These are phyloP conservation scores for Exaiptasia diaphana DNA, from an alignment of 64 coral and sea anemone genomes.

Conservation along the genomic window DNA sequence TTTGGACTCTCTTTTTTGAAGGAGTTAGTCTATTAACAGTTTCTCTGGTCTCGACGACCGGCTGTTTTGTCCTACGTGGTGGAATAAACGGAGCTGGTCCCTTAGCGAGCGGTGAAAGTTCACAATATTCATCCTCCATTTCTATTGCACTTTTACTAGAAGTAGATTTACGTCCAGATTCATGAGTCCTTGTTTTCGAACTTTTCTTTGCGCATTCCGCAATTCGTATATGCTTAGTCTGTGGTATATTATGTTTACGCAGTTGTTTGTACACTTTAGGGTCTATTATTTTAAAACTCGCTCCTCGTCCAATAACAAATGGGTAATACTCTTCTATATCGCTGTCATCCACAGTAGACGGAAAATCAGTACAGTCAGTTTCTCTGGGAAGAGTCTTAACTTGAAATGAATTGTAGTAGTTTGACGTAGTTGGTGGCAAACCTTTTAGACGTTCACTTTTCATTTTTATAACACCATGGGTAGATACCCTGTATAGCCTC, in stretches of 20 bases:
- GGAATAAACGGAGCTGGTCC: conserved; percentile 21
- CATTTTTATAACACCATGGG: not conserved
- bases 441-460: conserved; percentile 31
- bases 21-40: conserved; percentile 43
- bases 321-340: conserved; percentile 84
- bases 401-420: conserved; percentile 32
- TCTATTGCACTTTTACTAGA: conserved; percentile 31
- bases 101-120: conserved; percentile 88
- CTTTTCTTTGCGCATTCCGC: conserved; percentile 71
- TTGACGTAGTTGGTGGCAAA: conserved; percentile 31
- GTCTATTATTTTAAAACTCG: conserved; percentile 83
- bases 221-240: conserved; percentile 59
- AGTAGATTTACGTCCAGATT: conserved; percentile 1
- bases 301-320: conserved; percentile 82
- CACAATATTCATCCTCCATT: conserved; percentile 77
- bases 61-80: not conserved
- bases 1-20: conserved; percentile 58
- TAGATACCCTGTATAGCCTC: too few species aligned
- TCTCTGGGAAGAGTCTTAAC: conserved; percentile 39
- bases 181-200: conserved; percentile 28
- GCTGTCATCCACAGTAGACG: conserved; percentile 45
- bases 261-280: conserved; percentile 90
- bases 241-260: conserved; percentile 81
- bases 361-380: conserved; percentile 24
- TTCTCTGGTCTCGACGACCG: not conserved